Conservation (phyloP, 2,797 vertebrate genomes). For the Anguilla anguilla region DNA sequence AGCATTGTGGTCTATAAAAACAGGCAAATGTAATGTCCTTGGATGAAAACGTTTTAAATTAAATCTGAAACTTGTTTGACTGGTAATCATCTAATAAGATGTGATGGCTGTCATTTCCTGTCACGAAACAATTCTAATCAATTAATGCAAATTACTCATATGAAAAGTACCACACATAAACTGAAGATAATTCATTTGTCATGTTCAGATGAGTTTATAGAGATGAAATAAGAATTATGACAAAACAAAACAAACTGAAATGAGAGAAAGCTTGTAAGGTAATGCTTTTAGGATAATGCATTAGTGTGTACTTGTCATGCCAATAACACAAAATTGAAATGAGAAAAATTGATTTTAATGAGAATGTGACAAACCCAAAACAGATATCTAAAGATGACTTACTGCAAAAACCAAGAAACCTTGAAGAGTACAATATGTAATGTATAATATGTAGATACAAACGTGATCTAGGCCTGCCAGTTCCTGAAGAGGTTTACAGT, state of each 20-base stretch:
- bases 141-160: background rate
- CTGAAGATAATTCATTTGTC: background rate
- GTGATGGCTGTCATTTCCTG: background rate
- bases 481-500: background rate
- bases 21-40: background rate
- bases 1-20: background rate
- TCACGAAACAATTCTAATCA: background rate
- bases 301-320: too few species aligned
- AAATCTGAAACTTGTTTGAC: background rate
- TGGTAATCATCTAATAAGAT: background rate
- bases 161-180: background rate
- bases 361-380: background rate
- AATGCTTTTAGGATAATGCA: too few species aligned
- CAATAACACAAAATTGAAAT: background rate
- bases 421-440: background rate
- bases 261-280: too few species aligned
- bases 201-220: background rate
- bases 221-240: background rate
- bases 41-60: background rate
- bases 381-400: background rate
- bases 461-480: background rate
- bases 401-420: too few species aligned
- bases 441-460: background rate
- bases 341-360: background rate
- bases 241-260: too few species aligned